phyloP scores from a whole-genome alignment of 2,797 vertebrate species.

The Pygocentrus nattereri region DNA sequence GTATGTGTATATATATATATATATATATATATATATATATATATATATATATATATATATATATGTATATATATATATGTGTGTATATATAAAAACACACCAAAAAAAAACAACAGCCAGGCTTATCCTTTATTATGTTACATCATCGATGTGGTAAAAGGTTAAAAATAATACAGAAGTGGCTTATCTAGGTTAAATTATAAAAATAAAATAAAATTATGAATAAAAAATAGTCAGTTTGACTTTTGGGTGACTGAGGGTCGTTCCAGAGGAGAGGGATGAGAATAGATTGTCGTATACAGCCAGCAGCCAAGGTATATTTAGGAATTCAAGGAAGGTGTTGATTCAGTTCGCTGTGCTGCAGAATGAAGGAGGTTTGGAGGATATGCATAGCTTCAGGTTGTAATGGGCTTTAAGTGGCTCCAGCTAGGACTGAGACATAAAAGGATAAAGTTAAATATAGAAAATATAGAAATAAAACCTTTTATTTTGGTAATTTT shows the following conservation, averaged over 20 bases:
- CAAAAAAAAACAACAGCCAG: no score
- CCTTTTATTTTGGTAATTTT: no score
- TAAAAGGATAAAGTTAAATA: no score
- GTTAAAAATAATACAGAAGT: no score
- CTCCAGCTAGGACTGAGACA: no score
- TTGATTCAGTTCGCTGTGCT: neutral
- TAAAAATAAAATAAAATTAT: no score
- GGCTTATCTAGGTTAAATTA: neutral
- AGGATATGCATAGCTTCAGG: neutral
- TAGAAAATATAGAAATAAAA: no score
- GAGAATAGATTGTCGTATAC: neutral
- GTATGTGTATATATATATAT: no score
- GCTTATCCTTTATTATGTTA: neutral
- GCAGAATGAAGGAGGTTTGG: neutral
- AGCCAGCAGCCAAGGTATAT: neutral
- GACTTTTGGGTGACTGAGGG: neutral
- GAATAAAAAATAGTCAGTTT: neutral
- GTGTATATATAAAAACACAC: no score
- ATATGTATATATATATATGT: no score
- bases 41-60: no score
- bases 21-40: no score
- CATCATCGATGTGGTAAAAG: neutral
- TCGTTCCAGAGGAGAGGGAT: neutral
- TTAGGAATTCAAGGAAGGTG: neutral
- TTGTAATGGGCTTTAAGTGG: neutral